A percentile compares a stretch with the other conserved stretches of the same genome.
Evolutionary conservation across 2,113 vertebrate species (phyloP).

Genomic region (Antigone vipio): DNA sequence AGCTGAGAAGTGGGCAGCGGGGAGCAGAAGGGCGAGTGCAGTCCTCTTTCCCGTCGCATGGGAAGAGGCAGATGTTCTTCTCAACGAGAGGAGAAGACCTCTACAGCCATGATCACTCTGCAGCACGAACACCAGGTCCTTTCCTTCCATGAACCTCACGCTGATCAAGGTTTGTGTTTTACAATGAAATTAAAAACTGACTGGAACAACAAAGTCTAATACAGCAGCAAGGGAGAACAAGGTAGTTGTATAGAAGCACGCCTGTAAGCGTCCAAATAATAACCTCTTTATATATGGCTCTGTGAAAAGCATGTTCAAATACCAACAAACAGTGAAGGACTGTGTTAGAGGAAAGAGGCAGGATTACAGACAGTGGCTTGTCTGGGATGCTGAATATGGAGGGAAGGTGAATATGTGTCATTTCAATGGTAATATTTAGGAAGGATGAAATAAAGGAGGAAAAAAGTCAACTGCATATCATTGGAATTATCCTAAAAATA

Average conservation of each 20-base stretch:
- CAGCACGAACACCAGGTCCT: neutral
- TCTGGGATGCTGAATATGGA: neutral
- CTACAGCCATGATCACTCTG: too few species aligned
- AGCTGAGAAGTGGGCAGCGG: neutral
- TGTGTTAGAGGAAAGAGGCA: neutral
- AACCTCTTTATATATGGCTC: neutral
- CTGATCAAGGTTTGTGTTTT: neutral
- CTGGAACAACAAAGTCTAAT: neutral
- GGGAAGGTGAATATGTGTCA: neutral
- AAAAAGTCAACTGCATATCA: neutral
- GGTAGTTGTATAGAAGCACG: neutral
- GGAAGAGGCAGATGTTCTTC: neutral
- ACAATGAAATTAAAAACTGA: neutral
- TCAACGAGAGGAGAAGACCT: neutral
- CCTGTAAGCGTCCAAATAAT: neutral
- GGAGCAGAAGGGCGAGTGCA: neutral
- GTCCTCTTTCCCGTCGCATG: accelerated
- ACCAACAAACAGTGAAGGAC: neutral
- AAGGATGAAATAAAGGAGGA: neutral
- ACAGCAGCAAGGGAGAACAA: neutral
- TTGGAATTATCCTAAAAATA: neutral
- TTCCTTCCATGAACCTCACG: neutral
- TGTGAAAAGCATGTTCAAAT: neutral
- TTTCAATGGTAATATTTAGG: neutral
- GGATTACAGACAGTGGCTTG: neutral